Conservation (phyloP, 2,888 invertebrate genomes). For the Azorinus chamasolen region DNA sequence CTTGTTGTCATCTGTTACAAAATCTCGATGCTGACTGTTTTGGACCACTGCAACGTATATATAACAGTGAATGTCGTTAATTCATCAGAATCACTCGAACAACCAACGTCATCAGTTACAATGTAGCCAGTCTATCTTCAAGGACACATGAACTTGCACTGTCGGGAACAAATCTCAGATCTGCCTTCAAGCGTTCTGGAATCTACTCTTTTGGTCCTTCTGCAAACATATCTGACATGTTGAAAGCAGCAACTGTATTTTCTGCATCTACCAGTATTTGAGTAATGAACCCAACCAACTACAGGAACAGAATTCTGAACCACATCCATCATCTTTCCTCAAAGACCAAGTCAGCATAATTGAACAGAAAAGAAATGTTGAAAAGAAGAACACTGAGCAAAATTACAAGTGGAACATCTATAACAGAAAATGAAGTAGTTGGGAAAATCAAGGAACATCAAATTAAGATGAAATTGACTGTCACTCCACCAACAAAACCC, state of each 20-base stretch:
- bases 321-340: too few species aligned
- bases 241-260: too few species aligned
- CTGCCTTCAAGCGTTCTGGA: slow-evolving; percentile 33
- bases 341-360: not conserved
- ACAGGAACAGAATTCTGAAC: too few species aligned
- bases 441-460: not conserved
- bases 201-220: slow-evolving; percentile 26
- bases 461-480: not conserved
- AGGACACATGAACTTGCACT: slow-evolving; percentile 20
- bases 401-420: slow-evolving; percentile 9
- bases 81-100: slow-evolving; percentile 32
- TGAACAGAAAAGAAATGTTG: not conserved
- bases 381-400: not conserved
- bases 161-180: slow-evolving; percentile 15
- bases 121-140: slow-evolving; percentile 31
- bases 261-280: too few species aligned
- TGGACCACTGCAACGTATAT: slow-evolving; percentile 35
- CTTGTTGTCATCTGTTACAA: slow-evolving; percentile 24
- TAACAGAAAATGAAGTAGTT: slow-evolving; percentile 1
- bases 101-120: slow-evolving; percentile 32
- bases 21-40: slow-evolving; percentile 29
- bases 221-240: too few species aligned
- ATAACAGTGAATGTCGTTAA: slow-evolving; percentile 28
- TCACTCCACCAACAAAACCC: not conserved
- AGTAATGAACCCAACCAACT: not conserved